These are phyloP conservation scores for Cataglyphis altisquamis DNA, from an alignment of 2,888 invertebrate genomes.

Conservation along the genomic window DNA sequence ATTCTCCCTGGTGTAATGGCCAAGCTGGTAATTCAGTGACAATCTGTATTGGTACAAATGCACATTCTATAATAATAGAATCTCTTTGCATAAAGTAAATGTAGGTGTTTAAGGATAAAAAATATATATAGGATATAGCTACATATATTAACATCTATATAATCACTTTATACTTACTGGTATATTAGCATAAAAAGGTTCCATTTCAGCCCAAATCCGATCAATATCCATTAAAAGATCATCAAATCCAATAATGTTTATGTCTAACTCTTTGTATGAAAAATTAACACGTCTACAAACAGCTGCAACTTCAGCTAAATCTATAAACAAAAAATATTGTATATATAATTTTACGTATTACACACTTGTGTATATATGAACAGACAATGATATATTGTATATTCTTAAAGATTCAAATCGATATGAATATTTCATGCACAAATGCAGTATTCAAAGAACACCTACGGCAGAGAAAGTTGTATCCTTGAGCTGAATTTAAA, in stretches of 20 bases:
- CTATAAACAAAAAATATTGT: constrained; percentile 71
- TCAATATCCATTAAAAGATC: constrained; percentile 85
- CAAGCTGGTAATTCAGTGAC: constrained; percentile 84
- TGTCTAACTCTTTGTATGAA: constrained; percentile 85
- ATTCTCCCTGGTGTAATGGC: constrained; percentile 82
- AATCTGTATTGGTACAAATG: constrained; percentile 76
- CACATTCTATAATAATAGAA: neutral
- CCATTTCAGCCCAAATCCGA: constrained; percentile 86
- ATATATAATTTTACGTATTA: neutral
- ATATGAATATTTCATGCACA: no score
- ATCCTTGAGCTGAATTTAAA: constrained; percentile 87
- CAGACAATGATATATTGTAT: neutral
- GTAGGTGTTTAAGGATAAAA: neutral
- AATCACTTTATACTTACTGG: constrained; percentile 78
- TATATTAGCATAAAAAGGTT: constrained; percentile 85
- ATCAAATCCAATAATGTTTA: constrained; percentile 85
- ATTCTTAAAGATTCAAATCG: neutral
- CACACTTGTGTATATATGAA: neutral
- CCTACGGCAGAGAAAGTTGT: constrained; percentile 87
- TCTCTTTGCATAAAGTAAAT: neutral
- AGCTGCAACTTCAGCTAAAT: constrained; percentile 86
- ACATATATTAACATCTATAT: constrained; percentile 28
- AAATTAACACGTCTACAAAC: constrained; percentile 86
- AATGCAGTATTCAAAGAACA: constrained; percentile 29
- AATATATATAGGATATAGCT: neutral